Evolutionary conservation across 1,140 invertebrate genomes (phyloP), one percentile per base, ranked within the genome.

Genomic region (Leptoteleia sp.): DNA sequence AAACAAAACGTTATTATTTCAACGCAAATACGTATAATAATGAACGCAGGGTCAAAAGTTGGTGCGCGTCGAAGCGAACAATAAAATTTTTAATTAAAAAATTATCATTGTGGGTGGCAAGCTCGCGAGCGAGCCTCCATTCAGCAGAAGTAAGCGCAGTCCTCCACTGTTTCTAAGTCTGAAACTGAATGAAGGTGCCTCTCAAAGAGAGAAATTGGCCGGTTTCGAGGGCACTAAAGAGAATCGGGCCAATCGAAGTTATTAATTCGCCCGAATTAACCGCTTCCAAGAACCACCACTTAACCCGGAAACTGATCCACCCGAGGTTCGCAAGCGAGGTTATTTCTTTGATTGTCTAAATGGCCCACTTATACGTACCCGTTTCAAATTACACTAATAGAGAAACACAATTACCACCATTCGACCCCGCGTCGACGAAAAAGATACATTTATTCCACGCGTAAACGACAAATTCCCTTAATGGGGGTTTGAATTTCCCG

Each of bases 221-320:
- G 62, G 31, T 68, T 70, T 79, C 47, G 61, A 79, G 70, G 37
- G 68, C 48, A 68, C 62, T 55, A 50, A 68, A 72, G 76, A 64
- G 65, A 75, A 79, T 70, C 64, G 64, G 65, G 64, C 68, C 62
- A 79, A 79, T 79, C 76, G 70, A 70, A 79, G 62, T 70, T 79
- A 73, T 79, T 79, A 79, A 79, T 79, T 79, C 68, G 62, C 57
- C 33, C 37, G 76, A 61, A 78, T 79, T 79, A 72, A 79, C 61
- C 64, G 62, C 62, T 79, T 48, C 45, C 43, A 31, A 65, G 54
- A 62, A 79, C 47, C 47, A 25, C 61, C 67, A 68, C 76, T 79
- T 79, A 79, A 79, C 68, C 68, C 68, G 62, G 55, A 79, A 79
- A 79, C 62, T 64, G 45, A 78, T 73, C 45, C 40, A 33, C n/a